Base-by-base conservation (phyloP, 1,140 invertebrate species). In the Mycetomoellerius zeteki region DNA sequence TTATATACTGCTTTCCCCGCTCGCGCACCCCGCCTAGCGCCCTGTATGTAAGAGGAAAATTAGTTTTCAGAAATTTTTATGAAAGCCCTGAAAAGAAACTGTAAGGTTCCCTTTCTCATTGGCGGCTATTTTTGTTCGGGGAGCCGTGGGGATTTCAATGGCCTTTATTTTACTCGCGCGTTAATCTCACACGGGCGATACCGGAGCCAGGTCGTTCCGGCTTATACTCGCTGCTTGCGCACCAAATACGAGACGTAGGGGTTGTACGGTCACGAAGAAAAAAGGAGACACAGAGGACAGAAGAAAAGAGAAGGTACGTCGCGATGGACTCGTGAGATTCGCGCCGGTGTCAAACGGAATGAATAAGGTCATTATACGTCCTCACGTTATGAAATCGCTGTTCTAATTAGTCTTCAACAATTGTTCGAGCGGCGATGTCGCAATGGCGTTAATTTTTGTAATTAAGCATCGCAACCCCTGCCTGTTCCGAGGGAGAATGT, bases 21-120 rank as follows among this genome's bases (percentile, higher is more conserved):
- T 47, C 78, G 87, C 77, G 90, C 91, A 89, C 86, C 88, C 86
- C 90, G 91, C 89, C 91, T 54, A 21, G 88, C 82, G 76, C 78
- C 86, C 87, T 64, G 69, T 91, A 90, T 88, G 82, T 86, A 89
- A 92, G 90, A 92, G 89, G 92, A 93, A 95, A 95, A 95, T 94
- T 95, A 95, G 94, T 95, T 95, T 95, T 94, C 94, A 95, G 93
- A 94, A 94, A 93, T 94, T 94, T 95, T 94, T 94, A 94, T 95
- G 93, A 95, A 95, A 95, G 94, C 91, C 80, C 56, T 94, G 94
- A 94, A 94, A 43, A 91, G 92, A 93, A 94, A 93, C 91, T 93
- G 94, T 94, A 92, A 94, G 94, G 93, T 94, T 94, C 93, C 93
- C 94, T 95, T 94, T 94, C 93, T 94, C 93, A 94, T 95, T 95